Base-by-base conservation (phyloP, 2,113 vertebrate genomes). In the Carassius gibelio region DNA sequence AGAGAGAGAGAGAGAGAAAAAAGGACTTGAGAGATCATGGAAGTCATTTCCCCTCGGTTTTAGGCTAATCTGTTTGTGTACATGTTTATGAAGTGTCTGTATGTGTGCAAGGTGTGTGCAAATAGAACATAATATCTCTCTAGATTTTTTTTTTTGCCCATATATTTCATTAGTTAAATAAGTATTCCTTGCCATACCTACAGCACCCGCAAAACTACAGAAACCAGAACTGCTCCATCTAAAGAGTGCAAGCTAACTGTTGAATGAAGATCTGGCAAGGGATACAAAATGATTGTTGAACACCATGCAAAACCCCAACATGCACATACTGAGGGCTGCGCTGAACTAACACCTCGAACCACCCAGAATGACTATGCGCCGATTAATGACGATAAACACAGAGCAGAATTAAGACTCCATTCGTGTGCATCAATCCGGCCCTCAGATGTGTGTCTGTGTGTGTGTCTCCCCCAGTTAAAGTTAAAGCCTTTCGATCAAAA, bases 401-500 rank as follows among this genome's bases (percentile, higher is more conserved):
- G 83, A 64, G 78, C 80, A 71, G 68, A 86, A 68, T 64, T 84
- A 84, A 76, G 72, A 82, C 64, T 64, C 59, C 45, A 34, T 68
- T 30, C 79, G 52, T 14, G 68, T 72, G 81, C 81, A 55, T 72
- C 52, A 42, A 45, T 19, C 55, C 55, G 59, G 57, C 66, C 83
- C 87, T 88, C 90, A 90, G 84, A 52, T 30, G 30, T 30, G 30
- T 30, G 30, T 30, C 1, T 30, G 30, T 52, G 50, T 52, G 50
- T 87, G 81, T 15, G 83, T 82, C 42, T 86, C 78, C 38, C 74
- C 82, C 45, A 77, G 69, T 88, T 88, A 89, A 87, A 87, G 90
- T 91, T 92, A 93, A 91, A 92, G 90, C 89, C 92, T 90, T 90
- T 91, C 85, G 89, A 88, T 93, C 90, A 93, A 93, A 92, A 91